phyloP scores from a whole-genome alignment of 2,113 vertebrate species.

The Pipra filicauda region DNA sequence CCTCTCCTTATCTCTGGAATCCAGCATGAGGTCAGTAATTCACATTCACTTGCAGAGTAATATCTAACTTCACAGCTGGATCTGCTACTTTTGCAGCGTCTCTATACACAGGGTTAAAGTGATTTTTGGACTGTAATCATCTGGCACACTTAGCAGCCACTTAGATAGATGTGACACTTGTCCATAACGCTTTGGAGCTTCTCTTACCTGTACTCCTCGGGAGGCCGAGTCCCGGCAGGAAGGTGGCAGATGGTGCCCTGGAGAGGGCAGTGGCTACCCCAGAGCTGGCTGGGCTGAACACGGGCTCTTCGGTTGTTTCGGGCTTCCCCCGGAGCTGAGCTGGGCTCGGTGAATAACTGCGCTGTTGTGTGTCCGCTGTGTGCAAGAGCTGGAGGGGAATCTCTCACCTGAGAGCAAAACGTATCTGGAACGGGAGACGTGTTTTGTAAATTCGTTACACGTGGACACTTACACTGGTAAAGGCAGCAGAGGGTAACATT shows the following conservation, averaged over 20 bases:
- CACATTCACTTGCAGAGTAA: not conserved
- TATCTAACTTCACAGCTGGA: not conserved
- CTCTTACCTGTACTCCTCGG: not conserved
- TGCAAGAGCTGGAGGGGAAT: not conserved
- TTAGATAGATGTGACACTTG: not conserved
- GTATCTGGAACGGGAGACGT: not conserved
- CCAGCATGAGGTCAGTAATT: not conserved
- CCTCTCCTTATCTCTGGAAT: not conserved
- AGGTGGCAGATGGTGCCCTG: rapidly evolving
- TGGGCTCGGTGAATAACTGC: rapidly evolving
- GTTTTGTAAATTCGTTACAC: not conserved
- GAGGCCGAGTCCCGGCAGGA: not conserved
- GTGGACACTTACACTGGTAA: not conserved
- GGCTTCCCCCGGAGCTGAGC: rapidly evolving
- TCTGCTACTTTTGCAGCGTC: not conserved
- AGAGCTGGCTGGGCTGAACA: not conserved
- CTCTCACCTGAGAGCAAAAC: not conserved
- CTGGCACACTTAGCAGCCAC: not conserved
- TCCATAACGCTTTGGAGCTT: rapidly evolving
- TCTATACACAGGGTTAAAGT: not conserved
- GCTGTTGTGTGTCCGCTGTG: not conserved
- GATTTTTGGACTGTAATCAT: not conserved
- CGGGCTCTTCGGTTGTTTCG: rapidly evolving
- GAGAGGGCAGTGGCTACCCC: not conserved
- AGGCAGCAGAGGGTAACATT: not conserved